phyloP scores from a whole-genome alignment of 1,140 invertebrate genomes.

The Nylanderia fulva region DNA sequence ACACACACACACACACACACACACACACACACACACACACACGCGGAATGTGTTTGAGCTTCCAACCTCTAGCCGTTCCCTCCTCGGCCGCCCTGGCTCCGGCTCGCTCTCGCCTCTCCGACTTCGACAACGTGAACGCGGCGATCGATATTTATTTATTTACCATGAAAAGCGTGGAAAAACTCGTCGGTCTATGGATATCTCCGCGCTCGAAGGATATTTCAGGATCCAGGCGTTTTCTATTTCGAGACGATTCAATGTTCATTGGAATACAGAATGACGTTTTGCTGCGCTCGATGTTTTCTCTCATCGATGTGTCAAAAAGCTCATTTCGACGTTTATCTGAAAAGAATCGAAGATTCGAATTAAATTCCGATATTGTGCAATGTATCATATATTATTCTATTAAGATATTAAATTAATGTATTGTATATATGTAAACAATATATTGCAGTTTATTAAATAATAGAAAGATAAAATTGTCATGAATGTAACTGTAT shows the following conservation, averaged over 20 bases:
- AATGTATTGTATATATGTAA: too few relatives aligned
- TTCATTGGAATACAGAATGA: neutral
- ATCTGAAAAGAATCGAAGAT: neutral
- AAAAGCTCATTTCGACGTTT: neutral
- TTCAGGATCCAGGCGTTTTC: neutral
- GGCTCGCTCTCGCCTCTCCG: constrained; percentile 2
- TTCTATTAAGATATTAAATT: too few relatives aligned
- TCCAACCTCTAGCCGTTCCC: constrained; percentile 63
- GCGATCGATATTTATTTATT: constrained; percentile 62
- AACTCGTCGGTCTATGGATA: constrained; percentile 15
- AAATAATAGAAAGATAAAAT: too few relatives aligned
- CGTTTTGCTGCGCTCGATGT: neutral
- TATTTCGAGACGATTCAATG: neutral
- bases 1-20: neutral
- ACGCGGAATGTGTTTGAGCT: constrained; percentile 15
- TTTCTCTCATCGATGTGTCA: neutral
- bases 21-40: neutral
- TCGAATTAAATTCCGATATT: neutral
- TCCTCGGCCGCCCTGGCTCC: constrained; percentile 37
- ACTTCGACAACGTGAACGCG: neutral
- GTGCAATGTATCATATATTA: too few relatives aligned
- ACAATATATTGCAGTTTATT: too few relatives aligned
- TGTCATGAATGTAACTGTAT: too few relatives aligned
- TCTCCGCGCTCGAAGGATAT: neutral
- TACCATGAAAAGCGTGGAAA: constrained; percentile 12